Evolutionary conservation across 2,888 invertebrate genomes (phyloP).

Genomic region (Microplitis manilae): DNA sequence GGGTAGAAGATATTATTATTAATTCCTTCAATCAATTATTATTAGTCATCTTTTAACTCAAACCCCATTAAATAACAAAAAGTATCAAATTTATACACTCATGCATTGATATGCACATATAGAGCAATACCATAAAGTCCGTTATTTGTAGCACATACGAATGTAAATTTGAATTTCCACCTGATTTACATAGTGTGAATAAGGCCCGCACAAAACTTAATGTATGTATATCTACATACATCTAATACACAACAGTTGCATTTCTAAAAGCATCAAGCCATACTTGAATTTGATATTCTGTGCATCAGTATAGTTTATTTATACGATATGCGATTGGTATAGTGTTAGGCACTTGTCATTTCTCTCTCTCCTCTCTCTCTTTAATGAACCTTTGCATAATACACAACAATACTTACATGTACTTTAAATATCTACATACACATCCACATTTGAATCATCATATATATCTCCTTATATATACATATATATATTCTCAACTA

Average conservation of each 20-base stretch:
- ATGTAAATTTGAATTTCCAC: conserved; percentile 51
- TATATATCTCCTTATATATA: background rate
- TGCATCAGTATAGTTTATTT: conserved; percentile 8
- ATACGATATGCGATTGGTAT: conserved; percentile 15
- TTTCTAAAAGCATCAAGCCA: conserved; percentile 4
- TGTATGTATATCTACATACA: background rate
- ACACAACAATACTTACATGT: conserved; percentile 9
- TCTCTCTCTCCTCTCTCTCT: conserved; percentile 5
- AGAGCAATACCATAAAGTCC: conserved; percentile 10
- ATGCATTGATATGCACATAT: background rate
- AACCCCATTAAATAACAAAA: too few relatives aligned
- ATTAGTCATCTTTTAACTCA: too few relatives aligned
- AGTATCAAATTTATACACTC: background rate
- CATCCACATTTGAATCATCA: background rate
- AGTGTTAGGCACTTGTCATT: background rate
- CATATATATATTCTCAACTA: conserved; percentile 6
- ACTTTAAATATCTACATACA: conserved; percentile 26
- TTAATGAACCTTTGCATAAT: conserved; percentile 14
- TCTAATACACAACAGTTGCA: background rate
- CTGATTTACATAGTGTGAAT: conserved; percentile 40
- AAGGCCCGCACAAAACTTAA: conserved; percentile 22
- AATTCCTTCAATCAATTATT: too few relatives aligned
- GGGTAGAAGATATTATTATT: too few relatives aligned
- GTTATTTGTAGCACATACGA: conserved; percentile 43
- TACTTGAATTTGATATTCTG: conserved; percentile 32